Conservation (phyloP, 2,113 vertebrate species). For the Myanophis thanlyinensis region DNA sequence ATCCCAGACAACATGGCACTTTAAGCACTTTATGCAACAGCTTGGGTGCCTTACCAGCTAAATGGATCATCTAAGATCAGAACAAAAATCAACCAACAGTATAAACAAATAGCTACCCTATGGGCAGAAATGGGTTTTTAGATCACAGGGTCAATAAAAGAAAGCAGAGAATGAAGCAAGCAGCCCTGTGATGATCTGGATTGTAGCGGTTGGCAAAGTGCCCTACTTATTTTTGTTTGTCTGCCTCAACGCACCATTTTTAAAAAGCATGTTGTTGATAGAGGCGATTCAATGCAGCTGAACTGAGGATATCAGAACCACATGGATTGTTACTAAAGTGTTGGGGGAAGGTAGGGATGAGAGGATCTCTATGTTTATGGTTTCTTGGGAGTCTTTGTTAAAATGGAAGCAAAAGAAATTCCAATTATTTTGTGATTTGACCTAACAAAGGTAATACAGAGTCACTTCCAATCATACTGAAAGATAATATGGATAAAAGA, state of each 20-base stretch:
- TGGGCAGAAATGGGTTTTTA: constrained; percentile 71
- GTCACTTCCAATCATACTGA: constrained; percentile 59
- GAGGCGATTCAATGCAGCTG: constrained; percentile 92
- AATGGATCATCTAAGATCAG: constrained; percentile 70
- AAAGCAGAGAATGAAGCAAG: constrained; percentile 61
- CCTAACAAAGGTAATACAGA: constrained; percentile 57
- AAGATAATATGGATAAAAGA: constrained; percentile 63
- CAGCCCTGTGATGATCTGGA: constrained; percentile 68
- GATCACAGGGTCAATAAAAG: constrained; percentile 71
- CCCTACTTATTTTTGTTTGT: constrained; percentile 88
- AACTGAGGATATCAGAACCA: constrained; percentile 83
- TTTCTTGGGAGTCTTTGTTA: constrained; percentile 67
- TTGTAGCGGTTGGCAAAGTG: constrained; percentile 75
- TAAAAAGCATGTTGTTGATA: constrained; percentile 93
- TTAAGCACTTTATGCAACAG: constrained; percentile 54
- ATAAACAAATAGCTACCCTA: constrained; percentile 72
- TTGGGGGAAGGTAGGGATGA: constrained; percentile 68
- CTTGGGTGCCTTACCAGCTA: constrained; percentile 61
- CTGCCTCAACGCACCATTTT: constrained; percentile 86
- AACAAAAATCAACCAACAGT: constrained; percentile 69
- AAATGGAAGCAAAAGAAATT: constrained; percentile 54
- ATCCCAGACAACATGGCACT: constrained; percentile 31
- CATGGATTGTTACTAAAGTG: constrained; percentile 80
- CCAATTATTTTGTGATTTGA: constrained; percentile 57
- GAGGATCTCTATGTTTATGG: constrained; percentile 68